Evolutionary conservation across 2,888 invertebrate genomes (phyloP).

Genomic region (Hedya salicella): DNA sequence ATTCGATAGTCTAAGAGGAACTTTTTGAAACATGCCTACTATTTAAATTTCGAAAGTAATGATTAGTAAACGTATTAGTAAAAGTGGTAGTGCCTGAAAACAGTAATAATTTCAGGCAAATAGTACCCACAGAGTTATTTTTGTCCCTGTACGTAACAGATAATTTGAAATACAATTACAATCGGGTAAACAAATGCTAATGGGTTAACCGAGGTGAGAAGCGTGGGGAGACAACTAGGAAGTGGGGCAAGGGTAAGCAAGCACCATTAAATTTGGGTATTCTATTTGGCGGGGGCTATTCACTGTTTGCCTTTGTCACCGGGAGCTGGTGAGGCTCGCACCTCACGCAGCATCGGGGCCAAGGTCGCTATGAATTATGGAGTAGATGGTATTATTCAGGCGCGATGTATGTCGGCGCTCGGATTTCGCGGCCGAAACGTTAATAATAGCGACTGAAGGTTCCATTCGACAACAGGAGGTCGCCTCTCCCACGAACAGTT

Average conservation of each 20-base stretch:
- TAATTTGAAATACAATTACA: background rate
- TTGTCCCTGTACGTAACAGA: background rate
- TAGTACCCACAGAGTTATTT: background rate
- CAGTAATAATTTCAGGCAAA: too few relatives aligned
- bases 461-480: slow-evolving; percentile 75
- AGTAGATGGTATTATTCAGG: slow-evolving; percentile 82
- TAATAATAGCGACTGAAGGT: slow-evolving; percentile 81
- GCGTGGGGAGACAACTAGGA: slow-evolving; percentile 28
- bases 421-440: slow-evolving; percentile 79
- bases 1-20: background rate
- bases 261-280: slow-evolving; percentile 39
- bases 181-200: slow-evolving; percentile 1
- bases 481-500: slow-evolving; percentile 68
- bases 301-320: slow-evolving; percentile 32
- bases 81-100: too few relatives aligned
- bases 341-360: slow-evolving; percentile 71
- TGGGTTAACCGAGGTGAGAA: slow-evolving; percentile 7
- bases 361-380: slow-evolving; percentile 83
- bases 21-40: too few relatives aligned
- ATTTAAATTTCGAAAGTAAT: too few relatives aligned
- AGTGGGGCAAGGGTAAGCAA: slow-evolving; percentile 41
- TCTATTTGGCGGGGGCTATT: slow-evolving; percentile 37
- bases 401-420: slow-evolving; percentile 79
- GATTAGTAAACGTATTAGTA: too few relatives aligned
- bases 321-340: slow-evolving; percentile 54